A percentile compares a stretch with the other conserved stretches of the same genome.
phyloP scores from a whole-genome alignment of 2,797 vertebrate species.

The Aythya fuligula region DNA sequence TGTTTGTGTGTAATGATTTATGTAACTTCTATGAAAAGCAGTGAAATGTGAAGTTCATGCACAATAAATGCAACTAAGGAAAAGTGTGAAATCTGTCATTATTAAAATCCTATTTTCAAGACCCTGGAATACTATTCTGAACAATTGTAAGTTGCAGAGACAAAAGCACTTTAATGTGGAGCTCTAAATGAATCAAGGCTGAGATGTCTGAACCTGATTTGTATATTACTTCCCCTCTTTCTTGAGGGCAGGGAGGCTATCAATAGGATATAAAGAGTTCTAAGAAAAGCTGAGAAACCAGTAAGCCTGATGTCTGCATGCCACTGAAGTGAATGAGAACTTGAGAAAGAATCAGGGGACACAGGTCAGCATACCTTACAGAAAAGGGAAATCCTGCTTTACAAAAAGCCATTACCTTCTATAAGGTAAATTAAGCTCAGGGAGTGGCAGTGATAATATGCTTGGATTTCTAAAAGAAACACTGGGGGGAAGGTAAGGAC shows the following conservation, averaged over 20 bases:
- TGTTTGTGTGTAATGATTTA: constrained; percentile 1
- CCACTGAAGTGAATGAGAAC: neutral
- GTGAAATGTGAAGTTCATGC: constrained; percentile 44
- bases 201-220: neutral
- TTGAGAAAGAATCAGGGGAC: neutral
- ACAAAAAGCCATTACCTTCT: neutral
- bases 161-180: neutral
- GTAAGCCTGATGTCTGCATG: neutral
- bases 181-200: neutral
- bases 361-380: neutral
- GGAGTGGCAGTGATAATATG: neutral
- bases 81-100: neutral
- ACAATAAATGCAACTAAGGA: constrained; percentile 65
- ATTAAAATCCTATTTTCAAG: neutral
- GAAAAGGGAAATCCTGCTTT: neutral
- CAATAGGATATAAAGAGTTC: neutral
- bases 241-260: neutral
- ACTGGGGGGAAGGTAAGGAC: neutral
- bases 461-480: neutral
- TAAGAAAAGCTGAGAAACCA: neutral
- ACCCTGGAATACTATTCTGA: neutral
- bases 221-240: neutral
- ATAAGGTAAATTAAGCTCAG: neutral
- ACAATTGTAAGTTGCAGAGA: neutral
- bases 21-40: constrained; percentile 29